Evolutionary conservation across 2,888 invertebrate genomes (phyloP), one percentile per base, ranked within the genome.

Genomic region (Trissoscelio sp.): DNA sequence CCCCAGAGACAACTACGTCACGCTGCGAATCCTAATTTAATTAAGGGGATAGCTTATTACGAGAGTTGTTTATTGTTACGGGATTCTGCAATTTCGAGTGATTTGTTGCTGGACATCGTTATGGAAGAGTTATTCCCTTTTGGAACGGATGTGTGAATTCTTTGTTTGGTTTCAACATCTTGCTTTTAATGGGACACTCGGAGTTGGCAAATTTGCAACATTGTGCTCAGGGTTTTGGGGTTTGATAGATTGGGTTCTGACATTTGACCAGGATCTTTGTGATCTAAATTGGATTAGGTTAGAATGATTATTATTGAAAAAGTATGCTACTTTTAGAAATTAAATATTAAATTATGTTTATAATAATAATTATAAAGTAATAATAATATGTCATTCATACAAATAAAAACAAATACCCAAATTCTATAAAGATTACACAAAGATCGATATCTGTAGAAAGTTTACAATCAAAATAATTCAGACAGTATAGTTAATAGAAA

Each of bases 11-110:
- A 78, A 69, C 78, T 70, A 67, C 82, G 83, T 79, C 83, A 72
- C 82, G 83, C 85, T 85, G 84, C 84, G 88, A 90, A 89, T 90
- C 88, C 88, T 90, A 90, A 90, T 90, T 90, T 88, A 90, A 90
- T 90, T 90, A 90, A 79, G 67, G 55, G 67, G 74, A 70, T 81
- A 77, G 75, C 69, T 81, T 77, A 79, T 81, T 81, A 81, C 73
- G 66, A 69, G 57, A 46, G 57, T 82, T 80, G 80, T 82, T 82
- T 83, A 83, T 82, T 78, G 75, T 70, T 74, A 66, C 64, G 42
- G 77, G 66, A 79, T 81, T 83, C 79, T 75, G 75, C 64, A 75
- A 81, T 73, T 73, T 51, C 46, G 67, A 75, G n/a, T 81, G 81
- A 83, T 83, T 81, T 81, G 81, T 81, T 78, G 81, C 66, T 20